Conservation (phyloP, 2,113 vertebrate species). For the Tragelaphus imberbis region DNA sequence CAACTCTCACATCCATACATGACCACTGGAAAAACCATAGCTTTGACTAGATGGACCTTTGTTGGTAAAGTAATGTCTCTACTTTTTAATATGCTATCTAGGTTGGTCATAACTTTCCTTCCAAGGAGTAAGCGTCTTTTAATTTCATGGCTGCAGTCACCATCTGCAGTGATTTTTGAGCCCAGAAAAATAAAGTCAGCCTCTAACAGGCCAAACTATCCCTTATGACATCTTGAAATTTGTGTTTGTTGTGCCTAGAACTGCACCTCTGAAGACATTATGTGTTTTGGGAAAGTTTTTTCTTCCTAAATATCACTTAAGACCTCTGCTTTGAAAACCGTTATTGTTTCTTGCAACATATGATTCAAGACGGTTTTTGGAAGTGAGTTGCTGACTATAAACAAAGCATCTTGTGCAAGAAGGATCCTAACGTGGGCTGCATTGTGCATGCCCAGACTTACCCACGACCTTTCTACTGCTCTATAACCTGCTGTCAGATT, state of each 20-base stretch:
- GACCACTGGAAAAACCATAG: too few relatives aligned
- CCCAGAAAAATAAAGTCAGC: neutral
- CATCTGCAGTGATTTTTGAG: neutral
- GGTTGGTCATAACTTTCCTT: too few relatives aligned
- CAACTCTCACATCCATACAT: too few relatives aligned
- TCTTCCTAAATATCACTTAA: neutral
- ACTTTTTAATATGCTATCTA: too few relatives aligned
- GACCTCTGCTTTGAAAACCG: neutral
- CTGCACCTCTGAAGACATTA: neutral
- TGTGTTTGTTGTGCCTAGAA: neutral
- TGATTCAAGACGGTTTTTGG: neutral
- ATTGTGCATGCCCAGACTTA: neutral
- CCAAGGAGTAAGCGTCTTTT: neutral
- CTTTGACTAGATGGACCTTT: too few relatives aligned
- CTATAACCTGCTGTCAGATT: neutral
- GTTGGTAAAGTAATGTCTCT: too few relatives aligned
- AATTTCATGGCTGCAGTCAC: neutral
- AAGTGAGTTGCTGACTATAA: neutral
- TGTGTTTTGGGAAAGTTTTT: neutral
- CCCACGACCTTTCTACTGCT: neutral
- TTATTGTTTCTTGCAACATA: neutral
- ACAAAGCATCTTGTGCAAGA: neutral
- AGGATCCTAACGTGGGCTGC: neutral
- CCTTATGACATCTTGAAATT: neutral
- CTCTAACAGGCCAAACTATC: neutral